phyloP scores from a whole-genome alignment of 23 tunicate genomes.

The Phallusia fumigata region DNA sequence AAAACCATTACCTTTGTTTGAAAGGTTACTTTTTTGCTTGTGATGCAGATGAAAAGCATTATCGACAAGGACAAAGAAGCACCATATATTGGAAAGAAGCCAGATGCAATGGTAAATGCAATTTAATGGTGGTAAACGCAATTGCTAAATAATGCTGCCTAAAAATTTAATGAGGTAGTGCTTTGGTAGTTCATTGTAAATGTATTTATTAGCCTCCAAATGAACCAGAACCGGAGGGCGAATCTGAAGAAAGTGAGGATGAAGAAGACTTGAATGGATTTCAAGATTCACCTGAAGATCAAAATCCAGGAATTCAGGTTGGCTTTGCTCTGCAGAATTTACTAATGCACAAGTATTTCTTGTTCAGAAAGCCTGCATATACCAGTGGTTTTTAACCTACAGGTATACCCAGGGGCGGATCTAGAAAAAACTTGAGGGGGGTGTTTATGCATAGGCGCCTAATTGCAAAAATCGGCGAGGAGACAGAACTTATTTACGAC shows the following conservation, averaged over 20 bases:
- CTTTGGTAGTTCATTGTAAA: no score
- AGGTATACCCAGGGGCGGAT: no score
- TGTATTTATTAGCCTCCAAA: neutral
- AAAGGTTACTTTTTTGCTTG: neutral
- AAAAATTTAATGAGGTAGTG: no score
- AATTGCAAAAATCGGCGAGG: no score
- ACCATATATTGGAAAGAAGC: slow-evolving; percentile 43
- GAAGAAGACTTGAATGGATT: slow-evolving; percentile 46
- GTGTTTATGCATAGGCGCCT: no score
- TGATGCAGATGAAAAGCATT: slow-evolving; percentile 24
- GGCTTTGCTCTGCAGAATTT: no score
- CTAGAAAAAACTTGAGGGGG: no score
- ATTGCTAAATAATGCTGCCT: neutral
- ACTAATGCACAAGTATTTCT: no score
- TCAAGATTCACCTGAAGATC: slow-evolving; percentile 61
- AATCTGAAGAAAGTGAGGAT: slow-evolving; percentile 39
- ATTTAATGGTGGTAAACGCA: neutral
- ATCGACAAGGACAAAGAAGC: slow-evolving; percentile 43
- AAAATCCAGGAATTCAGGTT: slow-evolving; percentile 40
- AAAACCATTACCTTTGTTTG: neutral
- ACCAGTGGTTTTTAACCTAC: no score
- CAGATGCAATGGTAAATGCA: slow-evolving; percentile 26
- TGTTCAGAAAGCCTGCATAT: no score
- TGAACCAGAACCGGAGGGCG: slow-evolving; percentile 47
- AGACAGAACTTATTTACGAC: no score